phyloP scores from a whole-genome alignment of 1,140 invertebrate species.

The Drosophila pseudoobscura region DNA sequence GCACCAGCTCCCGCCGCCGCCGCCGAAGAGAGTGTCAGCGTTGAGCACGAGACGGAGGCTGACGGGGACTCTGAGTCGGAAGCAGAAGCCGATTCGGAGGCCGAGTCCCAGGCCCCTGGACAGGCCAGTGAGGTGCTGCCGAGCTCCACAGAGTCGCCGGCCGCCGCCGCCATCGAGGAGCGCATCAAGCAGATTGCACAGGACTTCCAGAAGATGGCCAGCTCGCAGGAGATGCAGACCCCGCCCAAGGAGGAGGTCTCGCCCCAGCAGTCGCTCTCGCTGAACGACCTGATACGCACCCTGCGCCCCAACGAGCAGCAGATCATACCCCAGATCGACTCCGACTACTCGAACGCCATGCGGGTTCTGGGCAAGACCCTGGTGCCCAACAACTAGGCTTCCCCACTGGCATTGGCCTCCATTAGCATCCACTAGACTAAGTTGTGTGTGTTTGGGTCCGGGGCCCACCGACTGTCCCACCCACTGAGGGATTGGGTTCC shows the following conservation, averaged over 20 bases:
- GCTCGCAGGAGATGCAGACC: slow-evolving; percentile 60
- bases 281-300: slow-evolving; percentile 81
- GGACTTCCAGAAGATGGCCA: slow-evolving; percentile 79
- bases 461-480: neutral
- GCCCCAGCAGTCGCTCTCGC: slow-evolving; percentile 77
- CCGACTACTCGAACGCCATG: slow-evolving; percentile 83
- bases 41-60: slow-evolving; percentile 47
- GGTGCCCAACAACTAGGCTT: slow-evolving; percentile 54
- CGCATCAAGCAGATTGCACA: slow-evolving; percentile 81
- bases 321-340: slow-evolving; percentile 82
- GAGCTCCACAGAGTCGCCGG: slow-evolving; percentile 72
- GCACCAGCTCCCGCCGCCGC: neutral
- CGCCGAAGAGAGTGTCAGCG: slow-evolving; percentile 42
- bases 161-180: slow-evolving; percentile 70
- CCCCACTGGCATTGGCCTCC: neutral
- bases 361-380: slow-evolving; percentile 81
- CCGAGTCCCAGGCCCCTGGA: slow-evolving; percentile 33
- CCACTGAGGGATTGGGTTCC: slow-evolving; percentile 46
- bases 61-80: slow-evolving; percentile 44
- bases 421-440: slow-evolving; percentile 35
- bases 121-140: slow-evolving; percentile 43
- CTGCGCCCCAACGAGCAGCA: slow-evolving; percentile 82
- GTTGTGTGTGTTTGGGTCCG: slow-evolving; percentile 32
- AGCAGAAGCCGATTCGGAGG: slow-evolving; percentile 41
- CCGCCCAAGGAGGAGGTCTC: slow-evolving; percentile 67